Evolutionary conservation across 1,140 invertebrate species (phyloP), one percentile per base, ranked within the genome.

Genomic region (Daktulosphaira vitifoliae): DNA sequence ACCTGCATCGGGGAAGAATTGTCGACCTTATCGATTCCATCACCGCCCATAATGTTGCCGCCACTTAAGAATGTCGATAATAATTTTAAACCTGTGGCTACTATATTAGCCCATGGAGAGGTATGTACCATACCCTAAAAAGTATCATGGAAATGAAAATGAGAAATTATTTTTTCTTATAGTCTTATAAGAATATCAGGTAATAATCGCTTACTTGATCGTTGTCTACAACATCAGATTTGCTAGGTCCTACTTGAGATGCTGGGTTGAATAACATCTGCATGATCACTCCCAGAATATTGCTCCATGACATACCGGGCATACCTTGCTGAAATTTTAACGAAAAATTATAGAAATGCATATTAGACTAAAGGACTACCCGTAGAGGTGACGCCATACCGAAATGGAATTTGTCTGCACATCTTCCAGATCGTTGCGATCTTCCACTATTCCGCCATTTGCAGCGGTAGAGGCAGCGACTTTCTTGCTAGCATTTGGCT

Each of bases 1-100:
- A 92, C 88, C 85, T 90, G 88, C 86, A 90, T 89, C 37, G 88
- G 88, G 4, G 84, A 82, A 69, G 80, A 86, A 75, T 89, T 89
- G 76, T 91, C 89, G 37, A 90, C 87, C 76, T 91, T 92, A 74
- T 91, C 89, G 72, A 91, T 91, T 54, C 88, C 88, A 72, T 90
- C 88, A 69, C 79, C 81, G 8, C 81, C 81, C 2, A 81, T 78
- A 23, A 82, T 83, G 25, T 77, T 79, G 38, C 88, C 88, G 37
- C 88, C 75, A 22, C 76, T 87, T 16, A 93, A 76, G 64, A 92
- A 78, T 11, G 88, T 88, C 2, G 88, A 88, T 42, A 93, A 76
- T 66, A 93, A 87, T 73, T 89, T 86, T 11, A 93, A 78, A 48
- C 83, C 84, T 50, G 88, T 81, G 1, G 88, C 84, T n/a, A 93